Evolutionary conservation across 2,113 vertebrate species (phyloP).

Genomic region (Erythrocebus patas): DNA sequence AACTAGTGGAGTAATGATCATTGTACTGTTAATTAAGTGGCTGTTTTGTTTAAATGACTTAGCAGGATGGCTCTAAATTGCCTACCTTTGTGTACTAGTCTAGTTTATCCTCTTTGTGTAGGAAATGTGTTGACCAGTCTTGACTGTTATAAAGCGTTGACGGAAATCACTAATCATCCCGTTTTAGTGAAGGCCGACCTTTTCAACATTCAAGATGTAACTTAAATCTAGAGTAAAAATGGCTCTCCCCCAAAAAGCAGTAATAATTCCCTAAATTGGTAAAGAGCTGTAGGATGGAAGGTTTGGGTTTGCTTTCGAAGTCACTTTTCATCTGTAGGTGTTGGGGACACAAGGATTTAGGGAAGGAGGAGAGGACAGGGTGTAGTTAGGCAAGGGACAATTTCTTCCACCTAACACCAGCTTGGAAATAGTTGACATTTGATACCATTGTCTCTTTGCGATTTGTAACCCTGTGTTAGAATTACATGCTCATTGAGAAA

Average conservation of each 20-base stretch:
- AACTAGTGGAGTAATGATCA: constrained; percentile 45
- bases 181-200: constrained; percentile 57
- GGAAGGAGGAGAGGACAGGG: neutral
- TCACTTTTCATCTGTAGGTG: neutral
- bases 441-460: constrained; percentile 70
- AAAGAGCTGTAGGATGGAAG: neutral
- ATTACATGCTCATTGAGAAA: constrained; percentile 74
- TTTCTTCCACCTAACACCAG: constrained; percentile 62
- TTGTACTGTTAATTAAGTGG: constrained; percentile 56
- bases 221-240: neutral
- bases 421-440: constrained; percentile 76
- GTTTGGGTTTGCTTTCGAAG: constrained; percentile 27
- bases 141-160: neutral
- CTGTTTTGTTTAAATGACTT: constrained; percentile 48
- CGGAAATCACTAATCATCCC: constrained; percentile 5
- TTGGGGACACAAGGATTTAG: neutral
- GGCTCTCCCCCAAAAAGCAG: constrained; percentile 18
- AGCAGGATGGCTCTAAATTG: constrained; percentile 27
- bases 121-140: constrained; percentile 1
- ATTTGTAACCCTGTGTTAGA: constrained; percentile 69
- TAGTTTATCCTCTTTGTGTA: neutral
- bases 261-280: neutral
- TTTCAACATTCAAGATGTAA: constrained; percentile 53
- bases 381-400: neutral
- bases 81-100: constrained; percentile 28